A percentile compares a stretch with the other conserved stretches of the same genome.
Evolutionary conservation across 2,888 invertebrate species (phyloP).

Genomic region (Andrena fulva): DNA sequence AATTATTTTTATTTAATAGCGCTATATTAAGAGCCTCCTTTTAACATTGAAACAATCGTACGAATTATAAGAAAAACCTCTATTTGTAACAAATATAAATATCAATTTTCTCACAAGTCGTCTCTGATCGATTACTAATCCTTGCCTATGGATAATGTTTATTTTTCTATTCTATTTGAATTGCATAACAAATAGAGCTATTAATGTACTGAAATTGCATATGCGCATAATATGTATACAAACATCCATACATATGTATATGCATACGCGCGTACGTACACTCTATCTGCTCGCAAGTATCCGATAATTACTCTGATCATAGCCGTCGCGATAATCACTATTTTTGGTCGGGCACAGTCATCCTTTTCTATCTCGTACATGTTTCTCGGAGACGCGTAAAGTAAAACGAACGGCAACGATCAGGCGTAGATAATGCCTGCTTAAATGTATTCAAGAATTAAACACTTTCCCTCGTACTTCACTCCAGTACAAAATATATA

Average conservation of each 20-base stretch:
- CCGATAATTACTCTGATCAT: slow-evolving; percentile 39
- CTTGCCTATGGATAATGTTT: slow-evolving; percentile 16
- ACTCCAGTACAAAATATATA: slow-evolving; percentile 44
- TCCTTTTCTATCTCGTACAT: slow-evolving; percentile 4
- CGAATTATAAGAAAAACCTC: neutral
- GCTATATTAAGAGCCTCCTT: slow-evolving; percentile 34
- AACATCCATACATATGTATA: neutral
- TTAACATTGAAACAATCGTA: slow-evolving; percentile 26
- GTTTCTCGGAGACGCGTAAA: neutral
- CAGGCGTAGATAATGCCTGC: slow-evolving; percentile 18
- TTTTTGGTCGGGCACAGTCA: slow-evolving; percentile 25
- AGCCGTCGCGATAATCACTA: slow-evolving; percentile 20
- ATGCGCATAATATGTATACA: slow-evolving; percentile 5
- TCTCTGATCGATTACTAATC: slow-evolving; percentile 27
- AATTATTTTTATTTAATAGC: slow-evolving; percentile 26
- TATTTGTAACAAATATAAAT: slow-evolving; percentile 52
- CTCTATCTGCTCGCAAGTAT: slow-evolving; percentile 3
- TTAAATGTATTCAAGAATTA: slow-evolving; percentile 25
- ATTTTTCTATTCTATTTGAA: slow-evolving; percentile 26
- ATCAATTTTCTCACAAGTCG: slow-evolving; percentile 23
- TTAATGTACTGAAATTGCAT: slow-evolving; percentile 19
- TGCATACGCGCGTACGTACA: slow-evolving; percentile 1
- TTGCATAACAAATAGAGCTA: slow-evolving; percentile 18
- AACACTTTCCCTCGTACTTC: slow-evolving; percentile 12
- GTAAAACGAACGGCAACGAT: slow-evolving; percentile 23